These are phyloP conservation scores for Medauroidea extradentata DNA, from an alignment of 1,140 invertebrate species.

Conservation along the genomic window DNA sequence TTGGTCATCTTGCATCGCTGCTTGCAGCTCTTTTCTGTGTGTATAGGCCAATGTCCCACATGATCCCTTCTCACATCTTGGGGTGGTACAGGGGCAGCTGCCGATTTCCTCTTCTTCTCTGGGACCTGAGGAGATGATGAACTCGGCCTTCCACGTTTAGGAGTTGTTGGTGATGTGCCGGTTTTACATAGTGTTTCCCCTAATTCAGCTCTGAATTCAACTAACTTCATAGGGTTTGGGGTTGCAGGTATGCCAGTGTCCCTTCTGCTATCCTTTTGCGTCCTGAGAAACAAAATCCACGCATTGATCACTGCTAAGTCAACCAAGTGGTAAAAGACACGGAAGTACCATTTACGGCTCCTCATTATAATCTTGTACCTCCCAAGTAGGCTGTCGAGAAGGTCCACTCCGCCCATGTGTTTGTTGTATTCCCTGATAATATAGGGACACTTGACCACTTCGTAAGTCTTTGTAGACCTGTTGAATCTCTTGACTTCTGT, in stretches of 20 bases:
- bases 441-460: conserved; percentile 34
- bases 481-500: background rate
- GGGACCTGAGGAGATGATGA: background rate
- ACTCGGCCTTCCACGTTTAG: conserved; percentile 2
- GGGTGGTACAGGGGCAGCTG: background rate
- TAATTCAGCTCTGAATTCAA: conserved; percentile 30
- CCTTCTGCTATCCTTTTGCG: conserved; percentile 10
- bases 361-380: conserved; percentile 41
- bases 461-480: background rate
- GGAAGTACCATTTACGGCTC: conserved; percentile 42
- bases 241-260: background rate
- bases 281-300: conserved; percentile 24
- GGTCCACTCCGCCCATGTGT: conserved; percentile 47
- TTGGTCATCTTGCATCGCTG: conserved; percentile 30
- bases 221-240: conserved; percentile 28
- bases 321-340: conserved; percentile 45
- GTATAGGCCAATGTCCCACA: background rate
- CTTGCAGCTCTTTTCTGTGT: conserved; percentile 19
- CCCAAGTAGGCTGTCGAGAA: conserved; percentile 41
- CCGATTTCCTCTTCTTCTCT: background rate
- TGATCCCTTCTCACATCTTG: background rate
- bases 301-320: conserved; percentile 34
- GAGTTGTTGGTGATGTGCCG: background rate
- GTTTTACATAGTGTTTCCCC: background rate
- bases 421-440: conserved; percentile 45